Evolutionary conservation across 2,113 vertebrate species (phyloP).

Genomic region (Spea multiplicata): DNA sequence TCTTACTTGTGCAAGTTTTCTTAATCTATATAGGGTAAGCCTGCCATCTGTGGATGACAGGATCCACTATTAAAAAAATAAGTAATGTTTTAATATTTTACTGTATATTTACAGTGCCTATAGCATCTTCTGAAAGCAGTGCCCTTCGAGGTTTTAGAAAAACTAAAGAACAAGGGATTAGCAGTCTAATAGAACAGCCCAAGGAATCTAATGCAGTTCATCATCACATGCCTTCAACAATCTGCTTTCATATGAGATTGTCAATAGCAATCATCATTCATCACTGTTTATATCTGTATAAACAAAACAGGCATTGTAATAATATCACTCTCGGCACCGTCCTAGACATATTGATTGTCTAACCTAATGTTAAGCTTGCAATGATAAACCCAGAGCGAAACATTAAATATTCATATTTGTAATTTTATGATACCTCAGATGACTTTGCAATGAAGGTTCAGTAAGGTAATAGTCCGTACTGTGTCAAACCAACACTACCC

Average conservation of each 20-base stretch:
- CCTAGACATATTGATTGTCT: slow-evolving; percentile 16
- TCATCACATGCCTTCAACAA: slow-evolving; percentile 16
- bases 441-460: neutral
- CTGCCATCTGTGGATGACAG: no score
- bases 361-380: slow-evolving; percentile 5
- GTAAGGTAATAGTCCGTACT: neutral
- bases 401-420: slow-evolving; percentile 30
- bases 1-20: no score
- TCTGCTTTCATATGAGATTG: slow-evolving; percentile 24
- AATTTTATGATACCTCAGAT: slow-evolving; percentile 1
- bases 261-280: slow-evolving; percentile 36
- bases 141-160: neutral
- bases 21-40: no score
- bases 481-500: neutral
- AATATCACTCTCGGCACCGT: slow-evolving; percentile 25
- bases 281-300: slow-evolving; percentile 26
- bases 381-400: slow-evolving; percentile 6
- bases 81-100: no score
- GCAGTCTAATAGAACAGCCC: neutral
- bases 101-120: no score
- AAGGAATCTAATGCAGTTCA: slow-evolving; percentile 2
- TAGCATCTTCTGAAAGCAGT: neutral
- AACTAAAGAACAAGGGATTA: neutral
- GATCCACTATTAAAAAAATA: no score
- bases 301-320: slow-evolving; percentile 26